Base-by-base conservation (phyloP, 35 echinoderm and acorn worm species). In the Apostichopus californicus region DNA sequence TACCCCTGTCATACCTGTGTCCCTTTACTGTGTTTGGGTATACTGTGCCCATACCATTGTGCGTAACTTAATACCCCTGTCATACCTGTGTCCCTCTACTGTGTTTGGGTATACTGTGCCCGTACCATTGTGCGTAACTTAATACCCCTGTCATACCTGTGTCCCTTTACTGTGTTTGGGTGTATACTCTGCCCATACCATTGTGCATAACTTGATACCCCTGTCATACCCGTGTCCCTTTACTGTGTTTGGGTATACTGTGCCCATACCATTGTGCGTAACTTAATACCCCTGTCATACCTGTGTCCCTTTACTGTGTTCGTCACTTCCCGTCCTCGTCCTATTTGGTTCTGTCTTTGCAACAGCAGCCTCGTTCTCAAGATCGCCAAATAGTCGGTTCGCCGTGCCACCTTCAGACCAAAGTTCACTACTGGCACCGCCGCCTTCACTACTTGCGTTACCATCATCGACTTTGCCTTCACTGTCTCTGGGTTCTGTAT, bases 341-440 rank as follows among this genome's bases (percentile, higher is more conserved):
- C 94, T 95, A 78, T 98, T 94, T 77, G 94, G 90, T 85, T 92
- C 78, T 63, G 93, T 95, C 24, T 95, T 92, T 63, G 84, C 92
- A 17, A 54, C 68, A 72, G 80, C 52, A 56, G 57, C 21, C 93
- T 28, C 54, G 86, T 54, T 73, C 70, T 58, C 52, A 23, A 66
- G 66, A 6, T 79, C 24, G 5, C 96, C 96, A 94, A 98, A 98
- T 94, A 98, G 90, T 59, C 94, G 92, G 14, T 94, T 90, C 1
- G 90, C 96, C 17, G 96, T 92, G 5, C 96, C 96, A 56, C 90
- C 87, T 34, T 93, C 17, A 55, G 93, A 94, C 96, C 96, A 98
- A 9, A 98, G 55, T 24, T 87, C 82, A 26, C 57, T 71, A 18
- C 24, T 0, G 13, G 12, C 17, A 57, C 11, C n/a, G 7, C 21